Conservation (phyloP, 2,888 invertebrate species). For the Drosophila limbata region DNA sequence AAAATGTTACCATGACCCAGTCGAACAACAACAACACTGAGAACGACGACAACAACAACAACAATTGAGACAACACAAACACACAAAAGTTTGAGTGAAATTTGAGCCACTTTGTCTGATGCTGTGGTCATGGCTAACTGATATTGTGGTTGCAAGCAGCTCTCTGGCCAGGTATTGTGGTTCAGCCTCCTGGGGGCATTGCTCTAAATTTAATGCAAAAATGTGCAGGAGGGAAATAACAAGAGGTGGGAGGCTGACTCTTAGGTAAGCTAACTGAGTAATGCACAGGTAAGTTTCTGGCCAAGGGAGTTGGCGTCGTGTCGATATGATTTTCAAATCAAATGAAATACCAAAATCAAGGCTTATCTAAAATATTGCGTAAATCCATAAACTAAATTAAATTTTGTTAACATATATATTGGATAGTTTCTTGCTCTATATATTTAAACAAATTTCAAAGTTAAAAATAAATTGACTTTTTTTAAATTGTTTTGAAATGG, state of each 20-base stretch:
- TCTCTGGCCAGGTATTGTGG: constrained; percentile 26
- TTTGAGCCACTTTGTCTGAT: constrained; percentile 62
- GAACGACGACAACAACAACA: neutral
- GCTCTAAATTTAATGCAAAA: constrained; percentile 19
- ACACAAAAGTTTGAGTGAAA: constrained; percentile 56
- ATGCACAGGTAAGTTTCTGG: constrained; percentile 18
- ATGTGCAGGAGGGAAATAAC: neutral
- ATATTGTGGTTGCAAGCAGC: constrained; percentile 34
- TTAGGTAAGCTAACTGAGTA: constrained; percentile 20
- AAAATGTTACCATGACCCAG: constrained; percentile 65
- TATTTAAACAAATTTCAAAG: too few relatives aligned
- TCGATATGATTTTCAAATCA: neutral
- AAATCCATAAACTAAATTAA: neutral
- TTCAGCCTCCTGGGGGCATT: constrained; percentile 5
- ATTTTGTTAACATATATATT: neutral
- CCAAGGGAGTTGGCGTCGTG: constrained; percentile 2
- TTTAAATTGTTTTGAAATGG: too few relatives aligned
- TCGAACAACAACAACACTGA: constrained; percentile 23
- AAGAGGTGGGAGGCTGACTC: neutral
- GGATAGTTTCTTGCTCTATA: too few relatives aligned
- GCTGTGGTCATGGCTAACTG: constrained; percentile 23
- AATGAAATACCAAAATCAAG: too few relatives aligned
- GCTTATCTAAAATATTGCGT: too few relatives aligned
- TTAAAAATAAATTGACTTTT: too few relatives aligned
- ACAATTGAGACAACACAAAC: constrained; percentile 16